Conservation (phyloP, 2,113 vertebrate species). For the Trogon surrucura region DNA sequence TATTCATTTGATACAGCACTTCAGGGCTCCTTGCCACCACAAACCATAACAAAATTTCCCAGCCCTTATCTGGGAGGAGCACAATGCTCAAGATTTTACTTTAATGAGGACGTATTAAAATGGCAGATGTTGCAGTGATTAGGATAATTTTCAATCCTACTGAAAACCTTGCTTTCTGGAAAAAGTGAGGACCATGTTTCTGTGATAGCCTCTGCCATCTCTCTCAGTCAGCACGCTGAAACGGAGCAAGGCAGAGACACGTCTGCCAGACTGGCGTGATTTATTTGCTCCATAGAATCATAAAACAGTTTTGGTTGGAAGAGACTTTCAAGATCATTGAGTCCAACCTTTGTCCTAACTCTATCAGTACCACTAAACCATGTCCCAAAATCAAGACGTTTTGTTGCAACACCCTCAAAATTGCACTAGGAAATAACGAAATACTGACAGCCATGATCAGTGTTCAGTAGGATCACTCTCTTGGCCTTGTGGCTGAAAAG, state of each 20-base stretch:
- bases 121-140: not conserved
- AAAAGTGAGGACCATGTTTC: not conserved
- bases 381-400: too few relatives aligned
- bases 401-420: too few relatives aligned
- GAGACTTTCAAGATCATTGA: too few relatives aligned
- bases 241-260: not conserved
- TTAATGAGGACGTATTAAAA: not conserved
- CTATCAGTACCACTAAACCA: too few relatives aligned
- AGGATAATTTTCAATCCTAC: not conserved
- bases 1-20: not conserved
- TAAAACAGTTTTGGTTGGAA: too few relatives aligned
- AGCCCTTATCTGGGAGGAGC: not conserved
- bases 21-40: not conserved
- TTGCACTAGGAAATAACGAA: too few relatives aligned
- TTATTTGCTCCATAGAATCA: too few relatives aligned
- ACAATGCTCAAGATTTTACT: not conserved
- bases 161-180: not conserved
- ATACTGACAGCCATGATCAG: too few relatives aligned
- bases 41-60: not conserved
- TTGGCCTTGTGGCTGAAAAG: rapidly evolving
- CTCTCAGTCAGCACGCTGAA: not conserved
- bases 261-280: rapidly evolving
- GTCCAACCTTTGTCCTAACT: too few relatives aligned
- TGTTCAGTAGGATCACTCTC: too few relatives aligned
- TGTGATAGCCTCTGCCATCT: not conserved